phyloP scores from a whole-genome alignment of 2,797 vertebrate genomes.

The Moxostoma hubbsi region DNA sequence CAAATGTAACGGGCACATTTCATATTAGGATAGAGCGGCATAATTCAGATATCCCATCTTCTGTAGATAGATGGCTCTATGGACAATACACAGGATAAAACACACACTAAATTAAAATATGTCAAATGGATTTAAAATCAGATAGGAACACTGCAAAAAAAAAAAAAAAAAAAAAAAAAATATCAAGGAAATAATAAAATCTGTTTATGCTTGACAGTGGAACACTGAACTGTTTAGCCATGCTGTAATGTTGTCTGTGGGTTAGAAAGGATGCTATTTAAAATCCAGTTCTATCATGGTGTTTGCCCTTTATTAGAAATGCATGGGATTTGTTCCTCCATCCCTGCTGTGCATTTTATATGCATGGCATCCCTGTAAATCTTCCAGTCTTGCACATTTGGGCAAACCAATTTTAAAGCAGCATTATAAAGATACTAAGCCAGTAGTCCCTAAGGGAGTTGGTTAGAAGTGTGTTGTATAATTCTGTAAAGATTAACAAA shows the following conservation, averaged over 20 bases:
- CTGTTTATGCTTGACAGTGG: neutral
- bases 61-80: too few relatives aligned
- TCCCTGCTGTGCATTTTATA: conserved; percentile 62
- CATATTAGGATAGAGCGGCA: too few relatives aligned
- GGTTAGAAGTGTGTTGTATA: conserved; percentile 5
- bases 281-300: conserved; percentile 56
- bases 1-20: neutral
- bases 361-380: conserved; percentile 69
- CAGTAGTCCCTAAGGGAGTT: conserved; percentile 18
- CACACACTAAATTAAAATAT: too few relatives aligned
- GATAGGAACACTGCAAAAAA: conserved; percentile 30
- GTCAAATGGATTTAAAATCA: neutral
- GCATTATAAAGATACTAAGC: conserved; percentile 72
- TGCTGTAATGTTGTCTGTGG: conserved; percentile 4
- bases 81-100: too few relatives aligned
- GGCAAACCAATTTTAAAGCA: conserved; percentile 70
- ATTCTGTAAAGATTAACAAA: conserved; percentile 34
- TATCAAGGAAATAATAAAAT: conserved; percentile 55
- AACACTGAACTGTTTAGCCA: neutral
- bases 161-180: too few relatives aligned
- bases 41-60: too few relatives aligned
- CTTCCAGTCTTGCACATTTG: conserved; percentile 75
- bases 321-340: conserved; percentile 52
- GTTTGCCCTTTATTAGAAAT: conserved; percentile 71
- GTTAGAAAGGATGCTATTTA: conserved; percentile 43